phyloP scores from a whole-genome alignment of 1,140 invertebrate species.

The Drosophila oshimai region DNA sequence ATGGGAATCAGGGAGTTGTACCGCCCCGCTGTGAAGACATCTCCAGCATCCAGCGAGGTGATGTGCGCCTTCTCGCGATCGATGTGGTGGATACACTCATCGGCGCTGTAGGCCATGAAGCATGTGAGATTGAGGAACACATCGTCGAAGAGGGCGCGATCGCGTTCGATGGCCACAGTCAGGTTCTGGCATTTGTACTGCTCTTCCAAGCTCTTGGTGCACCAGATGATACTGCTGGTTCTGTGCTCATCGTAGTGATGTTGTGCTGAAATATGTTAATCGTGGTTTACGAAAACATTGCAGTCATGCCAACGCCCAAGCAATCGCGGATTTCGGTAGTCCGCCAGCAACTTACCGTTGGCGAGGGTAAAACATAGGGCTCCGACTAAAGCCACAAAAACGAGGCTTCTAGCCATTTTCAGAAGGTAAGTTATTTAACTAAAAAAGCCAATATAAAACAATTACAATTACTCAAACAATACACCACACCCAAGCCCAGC shows the following conservation, averaged over 20 bases:
- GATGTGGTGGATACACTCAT: slow-evolving; percentile 91
- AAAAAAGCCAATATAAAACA: slow-evolving; percentile 8
- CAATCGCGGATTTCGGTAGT: background rate
- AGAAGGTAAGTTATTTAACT: slow-evolving; percentile 5
- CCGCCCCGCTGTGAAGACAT: slow-evolving; percentile 95
- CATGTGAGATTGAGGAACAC: slow-evolving; percentile 87
- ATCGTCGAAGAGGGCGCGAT: slow-evolving; percentile 86
- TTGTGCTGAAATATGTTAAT: slow-evolving; percentile 48
- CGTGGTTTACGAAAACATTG: slow-evolving; percentile 7
- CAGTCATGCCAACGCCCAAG: slow-evolving; percentile 53
- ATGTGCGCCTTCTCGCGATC: slow-evolving; percentile 92
- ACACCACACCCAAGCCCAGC: slow-evolving; percentile 55
- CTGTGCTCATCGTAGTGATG: slow-evolving; percentile 71
- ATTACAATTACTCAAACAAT: slow-evolving; percentile 34
- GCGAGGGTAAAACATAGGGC: slow-evolving; percentile 27
- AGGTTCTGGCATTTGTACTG: slow-evolving; percentile 91
- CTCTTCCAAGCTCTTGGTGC: slow-evolving; percentile 89
- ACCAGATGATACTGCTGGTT: slow-evolving; percentile 85
- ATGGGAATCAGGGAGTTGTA: slow-evolving; percentile 97
- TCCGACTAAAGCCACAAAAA: slow-evolving; percentile 36
- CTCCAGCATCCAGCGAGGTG: slow-evolving; percentile 94
- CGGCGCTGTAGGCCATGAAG: slow-evolving; percentile 88
- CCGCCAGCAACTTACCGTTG: slow-evolving; percentile 31
- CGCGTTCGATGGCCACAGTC: slow-evolving; percentile 86
- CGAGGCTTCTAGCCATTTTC: slow-evolving; percentile 41